Evolutionary conservation across 37 sponge, comb jelly and placozoan genomes (phyloP).

Genomic region (Hexactinellida sp.): DNA sequence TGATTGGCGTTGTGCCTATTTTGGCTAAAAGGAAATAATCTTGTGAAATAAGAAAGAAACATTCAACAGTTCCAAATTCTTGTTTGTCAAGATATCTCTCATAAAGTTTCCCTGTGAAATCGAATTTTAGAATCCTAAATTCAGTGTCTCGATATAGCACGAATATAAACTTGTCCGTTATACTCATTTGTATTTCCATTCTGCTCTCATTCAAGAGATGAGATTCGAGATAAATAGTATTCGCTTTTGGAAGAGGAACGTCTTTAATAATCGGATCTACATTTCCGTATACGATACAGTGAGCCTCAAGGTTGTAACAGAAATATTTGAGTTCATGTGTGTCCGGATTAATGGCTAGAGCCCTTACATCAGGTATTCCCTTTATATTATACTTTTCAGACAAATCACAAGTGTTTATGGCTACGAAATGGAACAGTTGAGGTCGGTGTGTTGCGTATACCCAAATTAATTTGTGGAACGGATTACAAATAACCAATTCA

Average conservation of each 20-base stretch:
- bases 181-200: not conserved
- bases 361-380: not conserved
- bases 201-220: not conserved
- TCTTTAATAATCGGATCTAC: not conserved
- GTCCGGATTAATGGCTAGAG: not conserved
- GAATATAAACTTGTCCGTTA: not conserved
- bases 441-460: not conserved
- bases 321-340: not conserved
- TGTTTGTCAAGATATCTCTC: not conserved
- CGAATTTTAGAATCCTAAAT: not conserved
- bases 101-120: not conserved
- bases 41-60: not conserved
- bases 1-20: not conserved
- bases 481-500: not conserved
- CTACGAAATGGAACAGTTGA: not conserved
- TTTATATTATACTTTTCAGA: not conserved
- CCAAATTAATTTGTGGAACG: not conserved
- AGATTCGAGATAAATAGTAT: not conserved
- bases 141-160: not conserved
- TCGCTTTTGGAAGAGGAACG: not conserved
- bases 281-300: not conserved
- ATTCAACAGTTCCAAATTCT: not conserved
- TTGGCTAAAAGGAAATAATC: not conserved
- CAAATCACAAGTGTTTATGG: not conserved
- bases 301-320: not conserved